Evolutionary conservation across 2,113 vertebrate genomes (phyloP).

Genomic region (Vimba vimba): DNA sequence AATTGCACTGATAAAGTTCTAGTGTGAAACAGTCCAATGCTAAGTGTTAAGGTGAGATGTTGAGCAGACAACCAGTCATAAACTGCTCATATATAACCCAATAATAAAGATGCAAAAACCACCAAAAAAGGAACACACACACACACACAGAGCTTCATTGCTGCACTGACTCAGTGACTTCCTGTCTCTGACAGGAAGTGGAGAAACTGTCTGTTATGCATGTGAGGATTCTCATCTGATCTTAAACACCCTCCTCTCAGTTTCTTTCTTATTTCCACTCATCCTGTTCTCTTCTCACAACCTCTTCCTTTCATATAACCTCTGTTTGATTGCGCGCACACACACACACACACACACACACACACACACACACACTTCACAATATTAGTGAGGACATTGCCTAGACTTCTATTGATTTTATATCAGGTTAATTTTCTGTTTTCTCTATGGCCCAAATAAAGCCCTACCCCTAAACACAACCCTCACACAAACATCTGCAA

Average conservation of each 20-base stretch:
- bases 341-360: no score
- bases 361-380: no score
- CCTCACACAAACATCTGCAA: no score
- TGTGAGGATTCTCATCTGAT: slow-evolving; percentile 5
- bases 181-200: slow-evolving; percentile 51
- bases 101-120: neutral
- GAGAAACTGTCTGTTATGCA: slow-evolving; percentile 45
- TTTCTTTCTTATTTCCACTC: slow-evolving; percentile 29
- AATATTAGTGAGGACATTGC: neutral
- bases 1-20: neutral
- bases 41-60: no score
- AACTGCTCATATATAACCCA: neutral
- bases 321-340: neutral
- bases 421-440: no score
- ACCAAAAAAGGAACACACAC: slow-evolving; percentile 15
- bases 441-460: no score
- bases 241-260: neutral
- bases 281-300: neutral
- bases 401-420: neutral
- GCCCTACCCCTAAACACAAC: no score
- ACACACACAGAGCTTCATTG: slow-evolving; percentile 4
- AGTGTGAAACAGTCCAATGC: neutral
- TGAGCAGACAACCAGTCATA: neutral
- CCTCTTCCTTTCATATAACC: neutral
- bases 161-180: slow-evolving; percentile 37